Percentiles rank a stretch among this genome's conserved stretches.
Conservation (phyloP, 2,113 vertebrate genomes). For the Myodes glareolus region DNA sequence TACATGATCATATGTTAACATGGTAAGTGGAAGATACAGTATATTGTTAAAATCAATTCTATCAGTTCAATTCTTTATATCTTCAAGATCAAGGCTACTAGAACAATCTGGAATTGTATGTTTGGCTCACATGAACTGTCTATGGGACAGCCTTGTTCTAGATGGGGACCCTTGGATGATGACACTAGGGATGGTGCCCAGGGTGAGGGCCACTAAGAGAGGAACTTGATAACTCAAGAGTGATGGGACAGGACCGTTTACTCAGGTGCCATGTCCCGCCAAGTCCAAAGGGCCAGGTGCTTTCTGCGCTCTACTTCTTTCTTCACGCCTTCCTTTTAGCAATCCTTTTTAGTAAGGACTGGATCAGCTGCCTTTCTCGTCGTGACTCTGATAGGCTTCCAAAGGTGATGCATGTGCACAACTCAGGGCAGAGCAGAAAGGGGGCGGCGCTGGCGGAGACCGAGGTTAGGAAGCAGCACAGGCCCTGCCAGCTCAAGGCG, state of each 20-base stretch:
- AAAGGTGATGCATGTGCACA: background rate
- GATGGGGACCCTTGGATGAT: background rate
- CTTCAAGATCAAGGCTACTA: background rate
- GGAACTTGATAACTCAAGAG: background rate
- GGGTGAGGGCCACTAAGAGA: background rate
- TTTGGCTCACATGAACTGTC: background rate
- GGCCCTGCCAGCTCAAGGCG: background rate
- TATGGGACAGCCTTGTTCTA: background rate
- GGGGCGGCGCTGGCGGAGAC: background rate
- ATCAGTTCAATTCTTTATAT: background rate
- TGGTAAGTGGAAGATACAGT: background rate
- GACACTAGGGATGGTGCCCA: background rate
- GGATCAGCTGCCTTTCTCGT: background rate
- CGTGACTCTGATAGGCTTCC: background rate
- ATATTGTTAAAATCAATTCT: slow-evolving; percentile 1
- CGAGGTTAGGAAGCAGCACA: background rate
- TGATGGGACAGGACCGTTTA: background rate
- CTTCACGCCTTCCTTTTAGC: background rate
- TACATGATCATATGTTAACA: background rate
- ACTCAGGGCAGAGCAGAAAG: background rate
- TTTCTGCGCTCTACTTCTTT: background rate
- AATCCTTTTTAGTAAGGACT: background rate
- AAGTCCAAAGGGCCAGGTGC: background rate
- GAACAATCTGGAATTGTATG: background rate
- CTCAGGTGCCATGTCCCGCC: background rate